Evolutionary conservation across 2,797 vertebrate species (phyloP).

Genomic region (Dipus sagitta): DNA sequence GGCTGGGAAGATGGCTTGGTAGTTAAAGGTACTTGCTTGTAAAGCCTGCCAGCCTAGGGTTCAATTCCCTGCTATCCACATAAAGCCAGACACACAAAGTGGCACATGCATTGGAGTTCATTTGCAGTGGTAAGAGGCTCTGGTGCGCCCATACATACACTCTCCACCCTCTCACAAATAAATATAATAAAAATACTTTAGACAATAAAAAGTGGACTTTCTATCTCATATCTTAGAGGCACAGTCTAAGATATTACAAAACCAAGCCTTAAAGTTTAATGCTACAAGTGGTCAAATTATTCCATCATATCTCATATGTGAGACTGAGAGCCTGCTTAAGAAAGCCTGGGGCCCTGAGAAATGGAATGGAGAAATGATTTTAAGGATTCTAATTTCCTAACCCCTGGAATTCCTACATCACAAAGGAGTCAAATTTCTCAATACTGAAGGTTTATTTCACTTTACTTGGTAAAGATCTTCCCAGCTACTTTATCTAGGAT

Average conservation of each 20-base stretch:
- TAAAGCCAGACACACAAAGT: no score
- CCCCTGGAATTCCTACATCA: background rate
- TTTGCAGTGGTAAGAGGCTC: no score
- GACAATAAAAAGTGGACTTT: background rate
- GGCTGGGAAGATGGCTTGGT: no score
- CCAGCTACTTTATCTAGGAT: background rate
- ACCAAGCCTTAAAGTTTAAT: slow-evolving; percentile 18
- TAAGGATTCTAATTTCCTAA: background rate
- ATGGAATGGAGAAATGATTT: background rate
- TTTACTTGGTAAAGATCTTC: background rate
- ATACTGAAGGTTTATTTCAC: background rate
- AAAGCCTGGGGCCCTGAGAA: background rate
- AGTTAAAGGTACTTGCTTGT: no score
- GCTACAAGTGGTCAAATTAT: background rate
- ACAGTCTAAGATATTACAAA: background rate
- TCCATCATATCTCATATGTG: background rate
- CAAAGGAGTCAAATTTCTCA: background rate
- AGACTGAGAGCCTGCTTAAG: background rate
- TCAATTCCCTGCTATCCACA: no score
- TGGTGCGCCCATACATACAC: no score
- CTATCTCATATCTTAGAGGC: background rate
- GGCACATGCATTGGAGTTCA: no score
- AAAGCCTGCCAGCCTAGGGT: no score
- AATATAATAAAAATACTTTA: no score
- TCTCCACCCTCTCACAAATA: no score